Conservation (phyloP, 1,140 invertebrate species). For the Nasonia longicornis region DNA sequence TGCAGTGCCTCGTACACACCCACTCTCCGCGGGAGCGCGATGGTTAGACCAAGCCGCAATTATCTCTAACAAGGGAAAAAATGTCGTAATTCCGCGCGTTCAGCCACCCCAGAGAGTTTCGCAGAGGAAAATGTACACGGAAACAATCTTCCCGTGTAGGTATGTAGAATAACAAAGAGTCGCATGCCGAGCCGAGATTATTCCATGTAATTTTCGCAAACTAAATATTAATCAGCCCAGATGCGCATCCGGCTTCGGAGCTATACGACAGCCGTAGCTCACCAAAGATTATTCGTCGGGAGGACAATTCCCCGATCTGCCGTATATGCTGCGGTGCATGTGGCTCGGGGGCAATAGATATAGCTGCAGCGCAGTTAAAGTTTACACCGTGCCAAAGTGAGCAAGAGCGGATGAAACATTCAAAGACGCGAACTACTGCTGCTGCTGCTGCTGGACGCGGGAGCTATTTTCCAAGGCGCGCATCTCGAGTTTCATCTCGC, state of each 20-base stretch:
- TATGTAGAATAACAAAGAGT: background rate
- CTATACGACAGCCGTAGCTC: background rate
- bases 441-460: background rate
- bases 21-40: background rate
- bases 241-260: background rate
- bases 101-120: background rate
- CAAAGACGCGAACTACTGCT: constrained; percentile 13
- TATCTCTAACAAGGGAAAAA: background rate
- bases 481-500: constrained; percentile 17
- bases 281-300: background rate
- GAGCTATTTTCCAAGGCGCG: constrained; percentile 27
- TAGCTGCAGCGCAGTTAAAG: background rate
- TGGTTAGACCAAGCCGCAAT: background rate
- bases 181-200: background rate
- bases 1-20: background rate
- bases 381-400: constrained; percentile 29
- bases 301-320: constrained; percentile 15
- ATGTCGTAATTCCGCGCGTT: background rate
- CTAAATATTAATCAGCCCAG: background rate
- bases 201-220: background rate
- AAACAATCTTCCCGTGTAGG: too few relatives aligned
- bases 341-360: background rate
- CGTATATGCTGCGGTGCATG: background rate
- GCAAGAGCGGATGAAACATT: constrained; percentile 26
- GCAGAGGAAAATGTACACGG: too few relatives aligned